A percentile compares a stretch with the other conserved stretches of the same genome.
phyloP scores from a whole-genome alignment of 2,888 invertebrate species.

The Orchesellides sinensis region DNA sequence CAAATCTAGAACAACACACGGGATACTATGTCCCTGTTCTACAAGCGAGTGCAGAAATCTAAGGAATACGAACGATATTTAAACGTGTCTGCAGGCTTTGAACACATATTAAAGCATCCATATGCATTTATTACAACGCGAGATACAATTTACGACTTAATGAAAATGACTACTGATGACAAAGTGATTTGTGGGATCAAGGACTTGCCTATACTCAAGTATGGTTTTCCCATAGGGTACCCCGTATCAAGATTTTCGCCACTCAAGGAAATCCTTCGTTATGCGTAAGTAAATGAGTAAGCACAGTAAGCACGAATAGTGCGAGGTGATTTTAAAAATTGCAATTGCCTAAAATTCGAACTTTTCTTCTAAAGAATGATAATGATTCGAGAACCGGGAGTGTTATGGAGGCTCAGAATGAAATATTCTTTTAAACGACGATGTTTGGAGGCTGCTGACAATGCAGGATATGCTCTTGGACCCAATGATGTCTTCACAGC shows the following conservation, averaged over 20 bases:
- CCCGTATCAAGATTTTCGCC: slow-evolving; percentile 65
- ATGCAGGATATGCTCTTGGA: slow-evolving; percentile 63
- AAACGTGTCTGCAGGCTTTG: slow-evolving; percentile 51
- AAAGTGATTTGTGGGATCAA: slow-evolving; percentile 67
- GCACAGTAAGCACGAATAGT: background rate
- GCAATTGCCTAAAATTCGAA: background rate
- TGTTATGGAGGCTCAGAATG: slow-evolving; percentile 59
- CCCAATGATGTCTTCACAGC: slow-evolving; percentile 73
- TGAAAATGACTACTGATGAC: slow-evolving; percentile 50
- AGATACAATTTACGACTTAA: slow-evolving; percentile 65
- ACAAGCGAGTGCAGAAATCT: slow-evolving; percentile 30
- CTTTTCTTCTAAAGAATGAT: slow-evolving; percentile 48
- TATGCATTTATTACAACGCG: slow-evolving; percentile 69
- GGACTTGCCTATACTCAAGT: slow-evolving; percentile 65
- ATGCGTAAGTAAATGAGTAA: slow-evolving; percentile 53
- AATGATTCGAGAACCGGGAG: slow-evolving; percentile 68
- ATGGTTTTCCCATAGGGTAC: slow-evolving; percentile 66
- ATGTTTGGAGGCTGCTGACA: slow-evolving; percentile 65
- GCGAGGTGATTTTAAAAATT: background rate
- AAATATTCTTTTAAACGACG: slow-evolving; percentile 64
- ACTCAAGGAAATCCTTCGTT: slow-evolving; percentile 66
- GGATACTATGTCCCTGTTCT: slow-evolving; percentile 56
- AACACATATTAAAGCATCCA: slow-evolving; percentile 30
- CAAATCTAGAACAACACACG: slow-evolving; percentile 14
- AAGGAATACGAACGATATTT: slow-evolving; percentile 32